A percentile compares a stretch with the other conserved stretches of the same genome.
phyloP scores from a whole-genome alignment of 23 tunicate species.

The Clavelina lepadiformis region DNA sequence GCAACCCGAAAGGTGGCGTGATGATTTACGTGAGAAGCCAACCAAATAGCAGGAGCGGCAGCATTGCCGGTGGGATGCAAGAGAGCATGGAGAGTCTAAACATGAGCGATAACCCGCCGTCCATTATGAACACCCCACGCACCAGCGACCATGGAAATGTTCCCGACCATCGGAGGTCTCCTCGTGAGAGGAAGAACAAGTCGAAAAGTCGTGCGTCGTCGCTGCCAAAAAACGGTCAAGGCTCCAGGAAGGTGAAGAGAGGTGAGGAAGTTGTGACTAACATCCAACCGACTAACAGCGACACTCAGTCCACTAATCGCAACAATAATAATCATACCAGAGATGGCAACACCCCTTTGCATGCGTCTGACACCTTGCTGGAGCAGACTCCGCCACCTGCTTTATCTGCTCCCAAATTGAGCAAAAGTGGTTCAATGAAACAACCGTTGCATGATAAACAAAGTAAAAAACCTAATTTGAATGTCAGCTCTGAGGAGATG shows the following conservation, averaged over 20 bases:
- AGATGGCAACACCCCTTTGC: slow-evolving; percentile 4
- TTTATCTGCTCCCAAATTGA: not conserved
- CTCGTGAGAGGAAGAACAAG: not conserved
- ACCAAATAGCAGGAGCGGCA: slow-evolving; percentile 56
- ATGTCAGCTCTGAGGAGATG: slow-evolving; percentile 68
- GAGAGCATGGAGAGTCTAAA: slow-evolving; percentile 16
- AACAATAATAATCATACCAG: slow-evolving; percentile 15
- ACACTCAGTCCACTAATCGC: slow-evolving; percentile 15
- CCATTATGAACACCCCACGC: slow-evolving; percentile 23
- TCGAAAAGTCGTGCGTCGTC: not conserved
- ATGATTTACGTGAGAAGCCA: slow-evolving; percentile 72
- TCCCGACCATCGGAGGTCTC: not conserved
- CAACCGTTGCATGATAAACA: no score
- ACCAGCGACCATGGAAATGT: slow-evolving; percentile 25
- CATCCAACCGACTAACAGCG: slow-evolving; percentile 3
- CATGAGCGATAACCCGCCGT: slow-evolving; percentile 28
- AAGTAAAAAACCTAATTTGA: no score
- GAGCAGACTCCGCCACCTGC: slow-evolving; percentile 19
- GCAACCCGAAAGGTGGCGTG: slow-evolving; percentile 36
- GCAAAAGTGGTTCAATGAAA: not conserved
- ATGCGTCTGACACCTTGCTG: slow-evolving; percentile 30
- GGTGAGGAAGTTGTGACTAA: slow-evolving; percentile 11
- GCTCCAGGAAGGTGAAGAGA: slow-evolving; percentile 31
- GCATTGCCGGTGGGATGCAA: slow-evolving; percentile 26
- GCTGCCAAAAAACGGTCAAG: slow-evolving; percentile 26